Conservation (phyloP, 2,113 vertebrate genomes). For the Hystrix brachyura region DNA sequence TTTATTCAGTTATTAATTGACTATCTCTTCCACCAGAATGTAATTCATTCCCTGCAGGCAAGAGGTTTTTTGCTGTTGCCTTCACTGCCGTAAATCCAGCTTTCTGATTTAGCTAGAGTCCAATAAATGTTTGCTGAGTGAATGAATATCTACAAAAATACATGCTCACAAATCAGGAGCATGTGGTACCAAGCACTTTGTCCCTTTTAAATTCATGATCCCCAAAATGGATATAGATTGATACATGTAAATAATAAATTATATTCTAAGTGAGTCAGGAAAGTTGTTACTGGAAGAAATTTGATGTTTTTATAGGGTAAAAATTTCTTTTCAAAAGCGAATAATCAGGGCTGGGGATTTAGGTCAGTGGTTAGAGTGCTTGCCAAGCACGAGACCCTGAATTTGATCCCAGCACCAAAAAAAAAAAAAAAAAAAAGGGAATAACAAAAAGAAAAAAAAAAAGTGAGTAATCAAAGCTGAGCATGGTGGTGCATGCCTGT, state of each 20-base stretch:
- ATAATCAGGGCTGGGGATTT: not conserved
- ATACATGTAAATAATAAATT: constrained; percentile 21
- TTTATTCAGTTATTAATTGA: not conserved
- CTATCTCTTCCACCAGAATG: not conserved
- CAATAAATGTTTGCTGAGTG: not conserved
- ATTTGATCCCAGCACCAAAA: too few relatives aligned
- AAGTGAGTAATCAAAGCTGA: not conserved
- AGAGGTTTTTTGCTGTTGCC: constrained; percentile 22
- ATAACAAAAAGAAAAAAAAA: not conserved
- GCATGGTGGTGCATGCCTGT: not conserved
- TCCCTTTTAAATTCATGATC: not conserved
- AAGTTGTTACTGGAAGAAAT: not conserved
- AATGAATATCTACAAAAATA: constrained; percentile 14
- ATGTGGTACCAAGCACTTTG: not conserved
- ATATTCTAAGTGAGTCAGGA: constrained; percentile 45
- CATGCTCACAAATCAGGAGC: not conserved
- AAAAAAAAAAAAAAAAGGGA: not conserved
- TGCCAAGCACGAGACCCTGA: too few relatives aligned
- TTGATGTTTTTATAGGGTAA: not conserved
- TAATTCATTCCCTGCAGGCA: not conserved
- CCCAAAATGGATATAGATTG: not conserved
- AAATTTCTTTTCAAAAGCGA: not conserved
- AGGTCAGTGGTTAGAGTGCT: too few relatives aligned
- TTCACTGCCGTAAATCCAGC: constrained; percentile 1
- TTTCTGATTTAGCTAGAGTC: not conserved